Base-by-base conservation (phyloP, 2,888 invertebrate species). In the Melanophora roralis region DNA sequence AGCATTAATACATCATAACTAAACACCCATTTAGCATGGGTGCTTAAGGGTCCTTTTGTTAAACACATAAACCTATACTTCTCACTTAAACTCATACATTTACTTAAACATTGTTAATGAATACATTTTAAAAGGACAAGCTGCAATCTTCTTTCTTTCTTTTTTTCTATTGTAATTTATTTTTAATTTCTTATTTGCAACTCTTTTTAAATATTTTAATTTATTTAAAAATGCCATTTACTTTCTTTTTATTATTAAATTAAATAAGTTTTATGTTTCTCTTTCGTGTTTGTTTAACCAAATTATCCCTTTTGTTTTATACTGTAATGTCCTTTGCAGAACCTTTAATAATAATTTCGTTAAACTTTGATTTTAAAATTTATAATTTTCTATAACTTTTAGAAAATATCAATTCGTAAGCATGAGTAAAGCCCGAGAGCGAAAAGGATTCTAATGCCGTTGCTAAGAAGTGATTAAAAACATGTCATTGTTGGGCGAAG, bases 211-310 rank as follows among this genome's bases (percentile, higher is more conserved):
- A 55, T 62, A 40, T 53, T 32, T 65, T 40, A 16, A 27, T 23
- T 53, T 65, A 38, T 16, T 40, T 40, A 40, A 51, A 51, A 40
- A 51, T 51, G 32, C 36, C 40, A 43, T 57, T 68, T 40, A 36
- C 53, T 62, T 72, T 72, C 32, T 51, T 21, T 68, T 53, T 59
- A 67, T 45, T 74, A 65, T 57, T 64, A 81, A 64, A 57, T 69
- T 43, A 16, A 71, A 74, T 81, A 81, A 83, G 83, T 86, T 83
- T 84, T 79, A 83, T 84, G 84, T 85, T 36, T 27, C 27, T 5
- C 27, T 27, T 49, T 60, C 38, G 9, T 40, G 12, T 57, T 60
- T 59, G 16, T 59, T 77, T 53, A 34, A 36, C 43, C 53, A 62
- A 60, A 43, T n/a, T 45, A 62, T 62, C 45, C 19, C 9, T 45